Evolutionary conservation across 2,888 invertebrate species (phyloP), one percentile per base, ranked within the genome.

Genomic region (Ypsolopha sequella): DNA sequence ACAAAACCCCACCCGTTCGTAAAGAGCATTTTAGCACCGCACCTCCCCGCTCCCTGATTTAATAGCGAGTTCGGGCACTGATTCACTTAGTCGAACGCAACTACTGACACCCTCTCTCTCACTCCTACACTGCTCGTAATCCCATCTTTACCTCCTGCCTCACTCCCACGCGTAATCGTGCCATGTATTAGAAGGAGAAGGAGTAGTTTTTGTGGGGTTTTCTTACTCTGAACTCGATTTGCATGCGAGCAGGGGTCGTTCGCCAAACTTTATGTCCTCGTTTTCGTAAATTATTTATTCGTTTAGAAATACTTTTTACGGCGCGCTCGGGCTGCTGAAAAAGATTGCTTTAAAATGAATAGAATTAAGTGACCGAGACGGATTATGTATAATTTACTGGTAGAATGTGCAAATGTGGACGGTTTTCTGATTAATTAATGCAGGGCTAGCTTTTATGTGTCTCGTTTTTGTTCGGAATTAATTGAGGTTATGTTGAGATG

Each of bases 1-100:
- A 84, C 81, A 82, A 78, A 82, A 85, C 85, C 86, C 85, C 85
- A 80, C 86, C 84, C 80, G 77, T 45, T 70, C 69, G 72, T 54
- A 78, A 80, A 80, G 78, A 81, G 76, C 81, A 81, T 82, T 85
- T 85, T 85, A 79, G 81, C 84, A 74, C 74, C 75, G 62, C 70
- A 70, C 75, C 67, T 61, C 74, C 75, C 76, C 80, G 77, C 85
- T 80, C 73, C 76, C 75, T 85, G 85, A 86, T 86, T 86, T 85
- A 85, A 85, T 85, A 86, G 79, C 82, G 70, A 78, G 64, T 81
- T 81, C 81, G 82, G 85, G 85, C 86, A 84, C 85, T 85, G 86
- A 86, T 86, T 86, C 86, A 86, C 80, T 86, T 86, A 86, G 70
- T 75, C 68, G 81, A 84, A 84, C 84, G 80, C 82, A 80, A 80